Conservation (phyloP, 2,113 vertebrate genomes). For the Hippocampus abdominalis region DNA sequence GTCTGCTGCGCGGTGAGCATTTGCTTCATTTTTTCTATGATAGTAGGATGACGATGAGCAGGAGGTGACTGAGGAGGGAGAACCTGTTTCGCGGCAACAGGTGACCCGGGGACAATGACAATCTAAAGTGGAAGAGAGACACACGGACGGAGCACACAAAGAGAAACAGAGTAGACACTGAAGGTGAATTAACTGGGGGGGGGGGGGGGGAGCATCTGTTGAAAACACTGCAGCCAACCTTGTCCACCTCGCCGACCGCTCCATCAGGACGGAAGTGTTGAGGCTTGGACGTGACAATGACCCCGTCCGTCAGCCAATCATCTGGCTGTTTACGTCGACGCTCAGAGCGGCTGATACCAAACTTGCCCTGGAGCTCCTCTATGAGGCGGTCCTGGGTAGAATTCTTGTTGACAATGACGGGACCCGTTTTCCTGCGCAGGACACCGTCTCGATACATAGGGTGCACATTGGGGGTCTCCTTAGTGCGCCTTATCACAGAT, state of each 20-base stretch:
- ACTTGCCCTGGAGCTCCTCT: conserved; percentile 88
- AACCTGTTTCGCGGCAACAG: conserved; percentile 78
- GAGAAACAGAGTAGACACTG: conserved; percentile 25
- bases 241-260: conserved; percentile 80
- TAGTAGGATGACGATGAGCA: conserved; percentile 49
- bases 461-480: conserved; percentile 87
- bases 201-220: background rate
- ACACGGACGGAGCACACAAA: conserved; percentile 37
- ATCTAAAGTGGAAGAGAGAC: conserved; percentile 77
- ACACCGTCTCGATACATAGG: conserved; percentile 90
- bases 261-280: conserved; percentile 71
- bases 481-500: conserved; percentile 93
- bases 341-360: conserved; percentile 81
- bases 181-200: conserved; percentile 6
- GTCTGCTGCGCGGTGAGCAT: conserved; percentile 32
- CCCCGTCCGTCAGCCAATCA: conserved; percentile 88
- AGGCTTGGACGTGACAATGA: conserved; percentile 81
- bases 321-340: conserved; percentile 70
- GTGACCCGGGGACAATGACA: conserved; percentile 84
- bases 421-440: conserved; percentile 85
- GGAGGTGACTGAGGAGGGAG: conserved; percentile 75
- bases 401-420: conserved; percentile 85
- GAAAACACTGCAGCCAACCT: conserved; percentile 59
- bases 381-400: conserved; percentile 85
- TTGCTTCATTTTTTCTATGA: conserved; percentile 52